Evolutionary conservation across 2,113 vertebrate species (phyloP).

Genomic region (Lagopus muta): DNA sequence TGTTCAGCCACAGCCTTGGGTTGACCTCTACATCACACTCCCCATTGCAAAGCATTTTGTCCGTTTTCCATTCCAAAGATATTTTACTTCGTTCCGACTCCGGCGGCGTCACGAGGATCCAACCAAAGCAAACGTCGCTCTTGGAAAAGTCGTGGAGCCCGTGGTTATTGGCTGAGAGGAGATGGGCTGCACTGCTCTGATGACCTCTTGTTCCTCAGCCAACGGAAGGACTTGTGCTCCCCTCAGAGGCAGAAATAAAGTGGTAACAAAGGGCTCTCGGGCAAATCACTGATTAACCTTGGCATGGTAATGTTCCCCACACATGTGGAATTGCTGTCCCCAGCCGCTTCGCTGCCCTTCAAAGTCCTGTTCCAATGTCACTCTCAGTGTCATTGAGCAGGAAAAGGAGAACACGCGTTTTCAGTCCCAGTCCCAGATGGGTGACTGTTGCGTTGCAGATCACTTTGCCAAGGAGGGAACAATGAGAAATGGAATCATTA

Average conservation of each 20-base stretch:
- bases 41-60: neutral
- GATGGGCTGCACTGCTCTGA: neutral
- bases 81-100: neutral
- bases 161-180: neutral
- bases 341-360: neutral
- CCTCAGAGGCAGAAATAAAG: constrained; percentile 6
- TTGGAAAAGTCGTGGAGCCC: neutral
- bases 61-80: neutral
- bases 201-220: neutral
- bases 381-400: neutral
- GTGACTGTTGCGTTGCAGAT: neutral
- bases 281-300: neutral
- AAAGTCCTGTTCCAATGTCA: neutral
- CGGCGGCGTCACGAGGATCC: neutral
- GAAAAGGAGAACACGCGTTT: neutral
- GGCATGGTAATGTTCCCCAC: neutral
- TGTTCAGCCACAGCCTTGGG: neutral
- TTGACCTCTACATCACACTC: neutral
- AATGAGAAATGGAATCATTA: neutral
- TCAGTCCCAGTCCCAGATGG: neutral
- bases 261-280: neutral
- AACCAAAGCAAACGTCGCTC: neutral
- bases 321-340: neutral
- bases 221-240: neutral
- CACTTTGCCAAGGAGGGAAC: rapidly evolving